Percentiles rank a stretch among this genome's conserved stretches.
Evolutionary conservation across 2,888 invertebrate species (phyloP).

Genomic region (Eupithecia exiguata): DNA sequence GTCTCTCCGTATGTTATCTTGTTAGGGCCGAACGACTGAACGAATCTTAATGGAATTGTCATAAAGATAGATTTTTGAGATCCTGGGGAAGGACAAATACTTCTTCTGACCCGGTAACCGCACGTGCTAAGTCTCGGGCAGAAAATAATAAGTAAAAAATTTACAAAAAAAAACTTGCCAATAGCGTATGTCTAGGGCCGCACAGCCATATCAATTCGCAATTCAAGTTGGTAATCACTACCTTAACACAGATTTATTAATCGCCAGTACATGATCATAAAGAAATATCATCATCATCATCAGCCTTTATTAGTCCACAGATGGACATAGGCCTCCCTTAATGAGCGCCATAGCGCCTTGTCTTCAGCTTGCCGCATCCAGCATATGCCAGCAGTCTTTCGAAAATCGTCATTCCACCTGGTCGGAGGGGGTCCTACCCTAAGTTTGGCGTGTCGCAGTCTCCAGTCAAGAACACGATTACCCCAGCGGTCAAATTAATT

Average conservation of each 20-base stretch:
- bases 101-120: neutral
- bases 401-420: no score
- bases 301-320: no score
- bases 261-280: neutral
- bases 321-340: no score
- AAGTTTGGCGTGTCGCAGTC: no score
- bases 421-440: no score
- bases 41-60: neutral
- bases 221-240: neutral
- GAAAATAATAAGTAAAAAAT: neutral
- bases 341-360: no score
- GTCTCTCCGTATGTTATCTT: no score
- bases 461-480: no score
- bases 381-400: no score
- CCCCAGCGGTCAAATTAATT: neutral
- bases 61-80: neutral
- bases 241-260: neutral
- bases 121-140: neutral
- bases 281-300: no score
- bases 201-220: neutral
- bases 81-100: neutral
- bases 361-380: no score
- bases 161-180: neutral
- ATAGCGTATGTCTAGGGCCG: neutral
- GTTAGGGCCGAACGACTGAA: conserved; percentile 1